Evolutionary conservation across 2,113 vertebrate genomes (phyloP).

Genomic region (Amphilophus citrinellus): DNA sequence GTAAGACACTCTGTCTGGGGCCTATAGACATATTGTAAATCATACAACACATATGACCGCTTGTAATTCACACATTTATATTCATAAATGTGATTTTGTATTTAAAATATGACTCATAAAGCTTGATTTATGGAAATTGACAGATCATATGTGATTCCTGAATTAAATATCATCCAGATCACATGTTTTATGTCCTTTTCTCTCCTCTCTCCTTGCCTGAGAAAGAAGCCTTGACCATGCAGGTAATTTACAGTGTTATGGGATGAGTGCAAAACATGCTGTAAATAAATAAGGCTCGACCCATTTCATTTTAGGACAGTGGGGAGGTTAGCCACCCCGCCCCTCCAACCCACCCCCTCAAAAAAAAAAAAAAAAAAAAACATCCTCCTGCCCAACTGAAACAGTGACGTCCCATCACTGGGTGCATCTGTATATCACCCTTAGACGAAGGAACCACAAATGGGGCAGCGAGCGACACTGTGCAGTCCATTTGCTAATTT

Average conservation of each 20-base stretch:
- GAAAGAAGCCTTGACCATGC: constrained; percentile 82
- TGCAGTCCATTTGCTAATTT: constrained; percentile 85
- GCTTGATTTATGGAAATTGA: constrained; percentile 84
- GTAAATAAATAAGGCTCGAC: constrained; percentile 85
- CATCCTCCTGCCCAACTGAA: constrained; percentile 49
- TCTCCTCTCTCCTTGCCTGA: constrained; percentile 66
- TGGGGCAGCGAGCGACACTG: constrained; percentile 77
- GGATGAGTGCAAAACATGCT: constrained; percentile 84
- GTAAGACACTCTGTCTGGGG: constrained; percentile 65
- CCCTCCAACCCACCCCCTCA: not conserved
- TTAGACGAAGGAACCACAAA: constrained; percentile 68
- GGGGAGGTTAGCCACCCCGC: constrained; percentile 36
- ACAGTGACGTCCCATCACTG: constrained; percentile 59
- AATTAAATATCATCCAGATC: constrained; percentile 84
- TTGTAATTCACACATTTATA: constrained; percentile 82
- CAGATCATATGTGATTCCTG: constrained; percentile 84
- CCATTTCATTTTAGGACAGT: constrained; percentile 78
- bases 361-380: not conserved
- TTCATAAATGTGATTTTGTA: constrained; percentile 82
- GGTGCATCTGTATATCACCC: constrained; percentile 74
- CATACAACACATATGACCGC: constrained; percentile 69
- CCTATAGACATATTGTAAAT: constrained; percentile 76
- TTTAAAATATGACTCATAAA: constrained; percentile 85
- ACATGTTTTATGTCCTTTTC: constrained; percentile 76
- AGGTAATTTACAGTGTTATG: constrained; percentile 87